Evolutionary conservation across 2,888 invertebrate genomes (phyloP).

Genomic region (Piscicola geometra): DNA sequence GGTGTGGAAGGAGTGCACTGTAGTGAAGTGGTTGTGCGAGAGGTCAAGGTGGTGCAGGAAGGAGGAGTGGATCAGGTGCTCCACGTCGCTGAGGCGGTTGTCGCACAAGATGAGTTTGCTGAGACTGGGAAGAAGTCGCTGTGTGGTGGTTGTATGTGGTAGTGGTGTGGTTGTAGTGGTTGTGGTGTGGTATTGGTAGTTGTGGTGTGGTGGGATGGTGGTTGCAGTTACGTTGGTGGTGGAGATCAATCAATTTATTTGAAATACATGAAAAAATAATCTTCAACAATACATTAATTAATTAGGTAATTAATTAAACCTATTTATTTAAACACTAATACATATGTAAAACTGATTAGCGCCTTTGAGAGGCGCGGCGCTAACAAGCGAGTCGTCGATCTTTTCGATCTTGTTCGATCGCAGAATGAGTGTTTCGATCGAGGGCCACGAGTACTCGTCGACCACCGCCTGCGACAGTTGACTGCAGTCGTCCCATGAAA

Average conservation of each 20-base stretch:
- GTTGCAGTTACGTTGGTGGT: too few species aligned
- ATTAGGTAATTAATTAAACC: too few species aligned
- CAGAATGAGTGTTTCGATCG: background rate
- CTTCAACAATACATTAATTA: too few species aligned
- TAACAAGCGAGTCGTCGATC: slow-evolving; percentile 23
- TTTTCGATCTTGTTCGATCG: slow-evolving; percentile 7
- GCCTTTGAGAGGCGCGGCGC: too few species aligned
- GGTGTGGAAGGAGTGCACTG: background rate
- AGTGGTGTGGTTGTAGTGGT: too few species aligned
- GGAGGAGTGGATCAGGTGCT: background rate
- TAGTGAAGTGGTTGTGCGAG: slow-evolving; percentile 20
- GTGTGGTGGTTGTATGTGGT: background rate
- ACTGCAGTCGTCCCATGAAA: slow-evolving; percentile 15
- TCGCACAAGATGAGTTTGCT: background rate
- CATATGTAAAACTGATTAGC: too few species aligned
- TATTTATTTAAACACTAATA: too few species aligned
- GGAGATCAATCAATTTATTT: too few species aligned
- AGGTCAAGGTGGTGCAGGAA: slow-evolving; percentile 16
- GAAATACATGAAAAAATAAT: too few species aligned
- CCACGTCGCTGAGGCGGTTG: slow-evolving; percentile 12
- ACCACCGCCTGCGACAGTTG: background rate
- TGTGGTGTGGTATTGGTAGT: too few species aligned
- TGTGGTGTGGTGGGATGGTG: too few species aligned
- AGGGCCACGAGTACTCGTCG: slow-evolving; percentile 20
- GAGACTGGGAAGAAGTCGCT: slow-evolving; percentile 16